These are phyloP conservation scores for Magallana gigas DNA, from an alignment of 1,140 invertebrate species.

Conservation along the genomic window DNA sequence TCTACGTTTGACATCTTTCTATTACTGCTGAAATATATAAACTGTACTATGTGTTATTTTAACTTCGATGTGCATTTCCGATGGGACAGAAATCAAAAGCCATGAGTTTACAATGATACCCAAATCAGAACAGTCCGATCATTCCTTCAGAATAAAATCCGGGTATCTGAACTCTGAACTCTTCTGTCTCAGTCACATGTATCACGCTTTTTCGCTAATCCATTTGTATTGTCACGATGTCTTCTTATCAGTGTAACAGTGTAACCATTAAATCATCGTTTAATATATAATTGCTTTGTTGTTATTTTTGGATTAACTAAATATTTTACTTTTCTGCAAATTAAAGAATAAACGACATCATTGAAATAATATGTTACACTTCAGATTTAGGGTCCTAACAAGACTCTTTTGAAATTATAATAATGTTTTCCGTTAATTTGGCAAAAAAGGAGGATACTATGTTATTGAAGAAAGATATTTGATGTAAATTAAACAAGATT, in stretches of 20 bases:
- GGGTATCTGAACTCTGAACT: conserved; percentile 3
- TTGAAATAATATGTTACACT: too few species aligned
- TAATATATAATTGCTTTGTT: neutral
- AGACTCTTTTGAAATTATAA: too few species aligned
- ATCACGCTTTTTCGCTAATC: neutral
- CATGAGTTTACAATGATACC: neutral
- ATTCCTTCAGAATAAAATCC: conserved; percentile 7
- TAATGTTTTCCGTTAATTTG: too few species aligned
- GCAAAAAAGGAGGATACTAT: too few species aligned
- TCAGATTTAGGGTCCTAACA: too few species aligned
- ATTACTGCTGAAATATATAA: neutral
- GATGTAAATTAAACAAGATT: too few species aligned
- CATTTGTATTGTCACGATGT: neutral
- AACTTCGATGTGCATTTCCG: neutral
- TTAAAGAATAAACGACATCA: too few species aligned
- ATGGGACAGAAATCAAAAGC: neutral
- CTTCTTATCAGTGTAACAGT: neutral
- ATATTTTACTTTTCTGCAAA: too few species aligned
- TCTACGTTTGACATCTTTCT: neutral
- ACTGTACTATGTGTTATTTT: neutral
- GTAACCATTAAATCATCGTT: conserved; percentile 34
- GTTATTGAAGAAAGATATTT: too few species aligned
- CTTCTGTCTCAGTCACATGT: conserved; percentile 4
- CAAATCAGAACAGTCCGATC: neutral
- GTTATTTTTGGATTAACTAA: too few species aligned